These are phyloP conservation scores for Malachius bipustulatus DNA, from an alignment of 2,888 invertebrate species.

Conservation along the genomic window DNA sequence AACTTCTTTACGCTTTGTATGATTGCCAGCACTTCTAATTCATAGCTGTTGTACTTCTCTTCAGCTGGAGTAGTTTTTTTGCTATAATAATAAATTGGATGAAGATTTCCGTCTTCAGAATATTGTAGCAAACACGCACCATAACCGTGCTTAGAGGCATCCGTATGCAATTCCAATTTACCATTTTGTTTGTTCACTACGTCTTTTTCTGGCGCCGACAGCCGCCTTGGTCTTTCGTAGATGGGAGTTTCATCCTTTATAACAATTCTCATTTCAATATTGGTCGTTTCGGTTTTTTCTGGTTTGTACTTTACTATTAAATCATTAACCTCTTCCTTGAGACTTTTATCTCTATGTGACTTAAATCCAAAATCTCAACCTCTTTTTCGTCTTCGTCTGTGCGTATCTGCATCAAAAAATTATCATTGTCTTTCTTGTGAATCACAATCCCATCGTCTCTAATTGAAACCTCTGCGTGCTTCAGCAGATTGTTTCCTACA, in stretches of 20 bases:
- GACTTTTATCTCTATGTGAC: conserved; percentile 1
- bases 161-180: conserved; percentile 17
- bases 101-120: conserved; percentile 12
- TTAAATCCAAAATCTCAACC: neutral
- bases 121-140: conserved; percentile 17
- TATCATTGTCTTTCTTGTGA: conserved; percentile 4
- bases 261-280: conserved; percentile 14
- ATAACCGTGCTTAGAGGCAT: conserved; percentile 17
- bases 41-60: conserved; percentile 26
- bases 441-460: conserved; percentile 5
- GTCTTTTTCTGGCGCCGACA: conserved; percentile 5
- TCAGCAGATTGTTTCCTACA: conserved; percentile 7
- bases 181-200: conserved; percentile 9
- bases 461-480: neutral
- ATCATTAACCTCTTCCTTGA: neutral
- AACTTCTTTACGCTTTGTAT: conserved; percentile 28
- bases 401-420: neutral
- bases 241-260: conserved; percentile 16
- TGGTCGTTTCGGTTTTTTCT: conserved; percentile 7
- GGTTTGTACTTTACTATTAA: conserved; percentile 9
- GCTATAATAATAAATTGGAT: conserved; percentile 22
- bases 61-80: conserved; percentile 23
- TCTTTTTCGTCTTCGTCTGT: neutral
- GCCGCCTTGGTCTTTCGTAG: conserved; percentile 11
- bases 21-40: conserved; percentile 29